These are phyloP conservation scores for Papilio machaon DNA, from an alignment of 1,140 invertebrate genomes.

Conservation along the genomic window DNA sequence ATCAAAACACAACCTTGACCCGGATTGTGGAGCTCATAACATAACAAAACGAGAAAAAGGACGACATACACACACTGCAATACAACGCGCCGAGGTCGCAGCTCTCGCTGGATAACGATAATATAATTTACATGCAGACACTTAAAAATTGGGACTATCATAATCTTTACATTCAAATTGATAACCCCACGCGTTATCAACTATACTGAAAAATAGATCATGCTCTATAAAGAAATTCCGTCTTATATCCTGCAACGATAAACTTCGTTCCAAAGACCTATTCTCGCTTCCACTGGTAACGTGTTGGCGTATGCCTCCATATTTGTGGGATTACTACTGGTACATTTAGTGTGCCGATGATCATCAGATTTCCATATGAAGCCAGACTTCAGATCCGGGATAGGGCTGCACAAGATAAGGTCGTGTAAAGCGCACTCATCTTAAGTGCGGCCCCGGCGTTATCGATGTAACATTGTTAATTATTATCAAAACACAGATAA, in stretches of 20 bases:
- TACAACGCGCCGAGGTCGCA: conserved; percentile 42
- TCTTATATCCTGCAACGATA: background rate
- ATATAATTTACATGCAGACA: conserved; percentile 31
- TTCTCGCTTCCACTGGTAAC: background rate
- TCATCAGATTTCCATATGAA: background rate
- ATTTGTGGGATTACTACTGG: background rate
- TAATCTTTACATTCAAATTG: background rate
- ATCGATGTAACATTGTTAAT: conserved; percentile 4
- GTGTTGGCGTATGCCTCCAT: background rate
- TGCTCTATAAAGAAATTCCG: background rate
- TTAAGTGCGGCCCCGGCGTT: conserved; percentile 16
- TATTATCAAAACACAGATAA: conserved; percentile 16
- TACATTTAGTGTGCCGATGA: background rate
- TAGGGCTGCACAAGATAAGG: background rate
- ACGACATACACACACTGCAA: conserved; percentile 41
- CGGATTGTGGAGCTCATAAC: conserved; percentile 53
- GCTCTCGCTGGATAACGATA: conserved; percentile 33
- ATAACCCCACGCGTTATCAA: background rate
- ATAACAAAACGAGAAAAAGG: conserved; percentile 60
- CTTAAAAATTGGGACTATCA: background rate
- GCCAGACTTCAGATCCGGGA: background rate
- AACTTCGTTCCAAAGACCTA: background rate
- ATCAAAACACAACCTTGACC: conserved; percentile 71
- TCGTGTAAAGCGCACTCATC: conserved; percentile 16
- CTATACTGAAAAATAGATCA: background rate